Percentiles rank a stretch among this genome's conserved stretches.
These are phyloP conservation scores for Melieria picta DNA, from an alignment of 2,888 invertebrate species.

Conservation along the genomic window DNA sequence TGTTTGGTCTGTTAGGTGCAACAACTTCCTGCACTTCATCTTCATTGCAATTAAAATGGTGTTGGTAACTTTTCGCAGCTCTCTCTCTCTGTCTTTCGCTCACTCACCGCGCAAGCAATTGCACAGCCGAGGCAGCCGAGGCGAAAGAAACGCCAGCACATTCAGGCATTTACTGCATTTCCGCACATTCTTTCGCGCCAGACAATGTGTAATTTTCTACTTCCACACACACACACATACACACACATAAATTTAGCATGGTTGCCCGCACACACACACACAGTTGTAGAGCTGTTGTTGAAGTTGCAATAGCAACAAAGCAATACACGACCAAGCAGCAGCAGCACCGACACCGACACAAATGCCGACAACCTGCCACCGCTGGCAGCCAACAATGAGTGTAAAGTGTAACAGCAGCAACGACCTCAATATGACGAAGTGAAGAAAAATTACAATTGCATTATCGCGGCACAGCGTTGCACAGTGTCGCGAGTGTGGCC, in stretches of 20 bases:
- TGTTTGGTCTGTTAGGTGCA: not conserved
- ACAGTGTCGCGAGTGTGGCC: no score
- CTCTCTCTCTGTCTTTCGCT: not conserved
- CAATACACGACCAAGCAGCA: constrained; percentile 3
- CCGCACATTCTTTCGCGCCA: constrained; percentile 22
- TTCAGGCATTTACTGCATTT: constrained; percentile 27
- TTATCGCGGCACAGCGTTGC: not conserved
- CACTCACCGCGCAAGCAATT: not conserved
- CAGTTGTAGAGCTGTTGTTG: no score
- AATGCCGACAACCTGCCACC: not conserved
- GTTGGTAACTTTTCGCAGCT: constrained; percentile 13
- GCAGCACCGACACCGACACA: not conserved
- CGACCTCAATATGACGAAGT: constrained; percentile 17
- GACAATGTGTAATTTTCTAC: constrained; percentile 18
- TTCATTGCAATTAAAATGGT: constrained; percentile 28
- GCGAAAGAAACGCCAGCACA: constrained; percentile 1
- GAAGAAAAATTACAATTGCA: constrained; percentile 11
- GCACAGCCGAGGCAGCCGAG: constrained; percentile 4
- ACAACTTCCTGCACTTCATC: constrained; percentile 19
- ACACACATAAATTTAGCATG: not conserved
- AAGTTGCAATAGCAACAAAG: not conserved
- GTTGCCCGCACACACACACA: no score
- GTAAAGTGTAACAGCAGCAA: constrained; percentile 11
- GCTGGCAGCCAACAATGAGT: not conserved
- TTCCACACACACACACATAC: not conserved